Base-by-base conservation (phyloP, 2,888 invertebrate species). In the Harpagoxenus sublaevis region DNA sequence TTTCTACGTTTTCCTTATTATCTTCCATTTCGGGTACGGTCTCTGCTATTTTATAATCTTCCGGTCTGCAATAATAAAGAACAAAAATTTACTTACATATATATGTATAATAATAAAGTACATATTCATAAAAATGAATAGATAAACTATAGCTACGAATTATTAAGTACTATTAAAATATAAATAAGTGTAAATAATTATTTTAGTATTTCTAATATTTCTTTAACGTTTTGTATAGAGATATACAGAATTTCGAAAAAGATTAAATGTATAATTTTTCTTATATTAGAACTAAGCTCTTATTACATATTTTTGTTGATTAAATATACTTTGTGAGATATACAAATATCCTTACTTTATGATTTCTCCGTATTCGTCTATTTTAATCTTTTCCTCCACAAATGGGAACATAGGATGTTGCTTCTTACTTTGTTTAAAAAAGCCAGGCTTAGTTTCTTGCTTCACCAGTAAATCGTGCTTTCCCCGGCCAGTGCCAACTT, bases 321-420 rank as follows among this genome's bases (percentile, higher is more conserved):
- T 12, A 45, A n/a, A 57, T 75, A 73, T 6, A 39, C 12, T 75
- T 65, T 53, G 31, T 75, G 3, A 1, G 15, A 8, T 65, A 57
- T 62, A 39, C 35, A 73, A 65, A 35, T 48, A 66, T 83, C 83
- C 55, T 92, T 96, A 96, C 96, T 96, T 96, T 81, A 99, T 98
- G 62, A 99, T 97, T 95, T 99, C 99, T 0, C 99, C 99, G 94
- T 99, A 99, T 94, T 99, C 99, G 92, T 99, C 99, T 93, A 97
- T 97, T 94, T 98, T 97, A 45, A 99, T 96, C 94, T 98, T 97
- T 86, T 99, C 99, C 94, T 99, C 99, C 66, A 97, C 97, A 94
- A 97, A 98, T 1, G 99, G 99, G 95, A 98, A 99, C 98, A 99
- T 99, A 0, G 99, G 99, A 95, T 99, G 98, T 92, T 98, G 98